A percentile compares a stretch with the other conserved stretches of the same genome.
phyloP scores from a whole-genome alignment of 2,113 vertebrate genomes.

The Nansenia antarctica region DNA sequence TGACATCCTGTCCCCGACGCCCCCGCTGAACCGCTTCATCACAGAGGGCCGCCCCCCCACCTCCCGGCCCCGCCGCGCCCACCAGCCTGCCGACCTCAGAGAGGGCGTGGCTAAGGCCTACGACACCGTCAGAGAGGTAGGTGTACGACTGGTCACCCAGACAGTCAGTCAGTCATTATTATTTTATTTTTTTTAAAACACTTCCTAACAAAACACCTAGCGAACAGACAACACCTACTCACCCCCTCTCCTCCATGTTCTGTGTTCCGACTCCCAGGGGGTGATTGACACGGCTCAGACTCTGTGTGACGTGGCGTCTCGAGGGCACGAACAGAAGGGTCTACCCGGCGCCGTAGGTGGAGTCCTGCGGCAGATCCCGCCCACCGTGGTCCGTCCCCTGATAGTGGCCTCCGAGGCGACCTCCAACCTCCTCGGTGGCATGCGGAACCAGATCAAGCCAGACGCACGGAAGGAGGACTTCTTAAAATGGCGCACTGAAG shows the following conservation, averaged over 20 bases:
- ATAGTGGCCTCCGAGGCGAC: slow-evolving; percentile 91
- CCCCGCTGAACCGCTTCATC: slow-evolving; percentile 78
- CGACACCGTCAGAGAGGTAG: slow-evolving; percentile 88
- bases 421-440: slow-evolving; percentile 88
- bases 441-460: slow-evolving; percentile 82
- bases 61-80: slow-evolving; percentile 72
- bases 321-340: slow-evolving; percentile 91
- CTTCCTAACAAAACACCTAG: background rate
- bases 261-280: slow-evolving; percentile 69
- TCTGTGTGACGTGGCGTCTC: slow-evolving; percentile 86
- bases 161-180: background rate
- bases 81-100: slow-evolving; percentile 87
- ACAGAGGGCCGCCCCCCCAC: slow-evolving; percentile 77
- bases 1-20: slow-evolving; percentile 89
- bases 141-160: background rate
- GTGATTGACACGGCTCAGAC: slow-evolving; percentile 90
- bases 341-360: slow-evolving; percentile 89
- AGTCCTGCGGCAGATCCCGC: slow-evolving; percentile 90
- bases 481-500: slow-evolving; percentile 77
- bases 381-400: slow-evolving; percentile 88
- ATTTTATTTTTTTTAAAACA: background rate
- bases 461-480: slow-evolving; percentile 77
- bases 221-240: background rate
- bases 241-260: background rate
- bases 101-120: slow-evolving; percentile 92